Conservation (phyloP, 2,797 vertebrate species). For the Hafferia zeledoni region DNA sequence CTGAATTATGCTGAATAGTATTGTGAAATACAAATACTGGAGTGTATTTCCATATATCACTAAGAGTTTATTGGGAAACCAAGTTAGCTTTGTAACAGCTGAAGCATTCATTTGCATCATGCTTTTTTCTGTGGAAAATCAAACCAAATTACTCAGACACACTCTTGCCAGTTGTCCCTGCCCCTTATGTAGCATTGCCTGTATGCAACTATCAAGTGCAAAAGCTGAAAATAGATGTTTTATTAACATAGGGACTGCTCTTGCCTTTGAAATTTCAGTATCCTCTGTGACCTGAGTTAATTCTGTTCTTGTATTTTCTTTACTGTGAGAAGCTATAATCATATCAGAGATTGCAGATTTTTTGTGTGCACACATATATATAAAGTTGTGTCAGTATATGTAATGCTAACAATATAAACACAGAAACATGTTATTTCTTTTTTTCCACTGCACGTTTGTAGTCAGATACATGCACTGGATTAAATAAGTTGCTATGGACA, state of each 20-base stretch:
- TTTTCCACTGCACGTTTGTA: neutral
- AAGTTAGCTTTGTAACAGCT: neutral
- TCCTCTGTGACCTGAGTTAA: neutral
- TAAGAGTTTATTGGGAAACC: neutral
- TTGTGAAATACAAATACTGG: neutral
- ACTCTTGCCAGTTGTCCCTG: neutral
- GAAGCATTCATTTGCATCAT: neutral
- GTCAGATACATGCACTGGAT: neutral
- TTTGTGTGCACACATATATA: neutral
- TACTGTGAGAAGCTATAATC: neutral
- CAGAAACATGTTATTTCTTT: neutral
- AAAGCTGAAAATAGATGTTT: neutral
- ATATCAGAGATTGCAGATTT: neutral
- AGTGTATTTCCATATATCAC: neutral
- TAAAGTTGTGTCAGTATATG: neutral
- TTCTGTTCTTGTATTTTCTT: neutral
- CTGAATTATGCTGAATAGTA: neutral
- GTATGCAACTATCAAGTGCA: neutral
- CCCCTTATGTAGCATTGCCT: neutral
- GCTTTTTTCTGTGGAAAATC: neutral
- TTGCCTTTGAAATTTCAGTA: neutral
- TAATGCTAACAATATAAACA: neutral
- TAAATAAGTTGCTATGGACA: conserved; percentile 5
- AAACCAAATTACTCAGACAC: neutral
- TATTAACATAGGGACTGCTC: neutral